These are phyloP conservation scores for Chaetorhynchus papuensis DNA, from an alignment of 2,113 vertebrate species.

Conservation along the genomic window DNA sequence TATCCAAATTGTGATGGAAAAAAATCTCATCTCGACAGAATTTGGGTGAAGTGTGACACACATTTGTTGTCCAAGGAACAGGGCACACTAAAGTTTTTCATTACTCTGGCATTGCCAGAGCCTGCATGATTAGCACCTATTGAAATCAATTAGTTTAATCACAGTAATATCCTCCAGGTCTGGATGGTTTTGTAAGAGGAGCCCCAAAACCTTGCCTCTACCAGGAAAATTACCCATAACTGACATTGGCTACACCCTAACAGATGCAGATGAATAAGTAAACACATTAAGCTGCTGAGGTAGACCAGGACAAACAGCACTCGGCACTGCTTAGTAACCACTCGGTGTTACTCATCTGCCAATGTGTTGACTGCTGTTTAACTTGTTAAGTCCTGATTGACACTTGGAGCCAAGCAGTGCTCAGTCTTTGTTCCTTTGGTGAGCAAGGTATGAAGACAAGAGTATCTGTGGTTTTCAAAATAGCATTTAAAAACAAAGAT, in stretches of 20 bases:
- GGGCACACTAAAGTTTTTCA: neutral
- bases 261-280: slow-evolving; percentile 68
- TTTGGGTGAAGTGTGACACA: neutral
- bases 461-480: slow-evolving; percentile 28
- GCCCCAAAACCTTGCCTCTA: slow-evolving; percentile 41
- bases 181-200: neutral
- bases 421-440: slow-evolving; percentile 40
- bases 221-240: slow-evolving; percentile 35
- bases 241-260: slow-evolving; percentile 50
- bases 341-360: slow-evolving; percentile 49
- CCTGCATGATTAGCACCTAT: slow-evolving; percentile 30
- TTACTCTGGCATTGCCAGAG: neutral
- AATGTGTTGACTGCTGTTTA: slow-evolving; percentile 57
- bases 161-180: slow-evolving; percentile 11
- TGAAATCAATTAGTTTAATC: slow-evolving; percentile 59
- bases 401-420: slow-evolving; percentile 12
- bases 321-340: slow-evolving; percentile 53
- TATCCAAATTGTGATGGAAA: neutral
- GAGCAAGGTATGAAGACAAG: slow-evolving; percentile 23
- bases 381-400: slow-evolving; percentile 52
- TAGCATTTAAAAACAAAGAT: slow-evolving; percentile 5
- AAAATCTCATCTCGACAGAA: neutral
- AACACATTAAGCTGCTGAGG: slow-evolving; percentile 59
- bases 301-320: slow-evolving; percentile 44
- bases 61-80: neutral